Base-by-base conservation (phyloP, 1,140 invertebrate species). In the Ectropis grisescens region DNA sequence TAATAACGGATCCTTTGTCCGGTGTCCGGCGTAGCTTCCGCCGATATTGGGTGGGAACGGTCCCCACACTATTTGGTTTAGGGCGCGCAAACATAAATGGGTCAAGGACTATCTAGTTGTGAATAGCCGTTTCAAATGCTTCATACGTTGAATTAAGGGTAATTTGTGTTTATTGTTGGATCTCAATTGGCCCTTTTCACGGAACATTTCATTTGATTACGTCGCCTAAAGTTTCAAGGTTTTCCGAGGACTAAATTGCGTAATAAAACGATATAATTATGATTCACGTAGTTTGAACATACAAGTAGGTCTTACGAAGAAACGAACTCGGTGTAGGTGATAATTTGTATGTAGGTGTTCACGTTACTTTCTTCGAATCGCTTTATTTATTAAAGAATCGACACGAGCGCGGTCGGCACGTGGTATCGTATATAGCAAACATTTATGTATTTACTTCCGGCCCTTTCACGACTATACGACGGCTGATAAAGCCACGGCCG, bases 1-100 rank as follows among this genome's bases (percentile, higher is more conserved):
- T 34, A 50, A 33, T 67, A 78, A 79, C 62, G 62, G 62, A 60
- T 58, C 39, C 55, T 56, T 72, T 74, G 66, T 74, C 48, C 44
- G 31, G 53, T 51, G 58, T 72, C 65, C 64, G 61, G 68, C 39
- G 47, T 34, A 36, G 40, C 50, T 68, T 72, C 62, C 60, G 57
- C 41, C 42, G 35, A 47, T 61, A 60, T 61, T 57, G 54, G 47
- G 33, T 62, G 56, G 58, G 53, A 58, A 61, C 50, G 54, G 51
- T 51, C 49, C 41, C 37, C 32, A 40, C 46, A 52, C 4, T 19
- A 19, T 19, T 19, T 19, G 16, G 10, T 61, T 60, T 53, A 48
- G 59, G 62, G 61, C 57, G 53, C 42, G 57, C 58, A 56, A 60
- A 68, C 53, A 42, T 37, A 58, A 69, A 39, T 66, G 31, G 66